Evolutionary conservation across 2,797 vertebrate genomes (phyloP), one percentile per base, ranked within the genome.

Genomic region (Natrix natrix): DNA sequence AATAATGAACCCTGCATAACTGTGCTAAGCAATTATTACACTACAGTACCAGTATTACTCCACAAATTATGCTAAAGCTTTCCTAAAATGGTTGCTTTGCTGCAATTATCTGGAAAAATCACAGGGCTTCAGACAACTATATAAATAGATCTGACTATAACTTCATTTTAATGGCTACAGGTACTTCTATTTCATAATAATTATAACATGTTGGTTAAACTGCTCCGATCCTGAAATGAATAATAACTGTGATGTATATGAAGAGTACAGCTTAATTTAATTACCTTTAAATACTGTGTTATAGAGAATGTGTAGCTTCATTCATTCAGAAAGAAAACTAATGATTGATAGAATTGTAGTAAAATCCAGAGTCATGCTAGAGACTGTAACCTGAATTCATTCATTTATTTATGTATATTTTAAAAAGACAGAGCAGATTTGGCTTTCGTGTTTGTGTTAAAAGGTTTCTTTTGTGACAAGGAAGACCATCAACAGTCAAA

Each of bases 171-270:
- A 92, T 63, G 90, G 26, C 14, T 24, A 55, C 61, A 59, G 28
- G n/a, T 1, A 55, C 61, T 57, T 60, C n/a, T 63, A 78, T 90
- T 92, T 78, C 54, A 54, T 55, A 92, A 90, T 92, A 90, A 78
- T 88, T 92, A 90, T 74, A 94, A 32, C 56, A 37, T 10, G 66
- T 90, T 87, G 14, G 60, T 89, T 91, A 93, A 63, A 57, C 74
- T 56, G 89, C 61, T 96, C 92, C 3, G 14, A 93, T 96, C 95
- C 93, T 43, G 13, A 92, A 0, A 87, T 52, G 61, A 89, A 92
- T 63, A 89, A 89, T 55, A 93, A 86, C 60, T 92, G 7, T 88
- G 66, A 26, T 90, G 66, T 61, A 17, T 26, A 57, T 26, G 63
- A 87, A 55, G 17, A 78, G 28, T 78, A 66, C 88, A 87, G 24